Evolutionary conservation across 1,140 invertebrate species (phyloP).

Genomic region (Planococcus citri): DNA sequence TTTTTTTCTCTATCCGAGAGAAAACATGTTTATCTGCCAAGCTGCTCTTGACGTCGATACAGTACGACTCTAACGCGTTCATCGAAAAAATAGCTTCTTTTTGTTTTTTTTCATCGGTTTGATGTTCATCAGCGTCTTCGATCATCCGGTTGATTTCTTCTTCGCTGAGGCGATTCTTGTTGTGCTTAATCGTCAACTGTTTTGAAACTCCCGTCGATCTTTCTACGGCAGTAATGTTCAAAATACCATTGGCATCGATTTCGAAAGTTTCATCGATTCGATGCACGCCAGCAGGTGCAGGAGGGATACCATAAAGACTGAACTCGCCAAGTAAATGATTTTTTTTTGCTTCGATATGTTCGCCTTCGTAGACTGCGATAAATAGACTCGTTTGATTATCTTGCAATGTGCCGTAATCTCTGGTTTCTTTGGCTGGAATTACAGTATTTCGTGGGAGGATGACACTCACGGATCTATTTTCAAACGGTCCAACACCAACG

Average conservation of each 20-base stretch:
- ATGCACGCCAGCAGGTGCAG: conserved; percentile 85
- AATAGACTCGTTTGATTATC: conserved; percentile 92
- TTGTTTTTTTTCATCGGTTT: conserved; percentile 79
- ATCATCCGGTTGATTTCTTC: conserved; percentile 98
- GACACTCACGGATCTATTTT: too few relatives aligned
- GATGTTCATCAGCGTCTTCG: conserved; percentile 89
- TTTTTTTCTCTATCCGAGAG: conserved; percentile 91
- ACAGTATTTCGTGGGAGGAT: conserved; percentile 92
- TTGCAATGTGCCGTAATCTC: conserved; percentile 91
- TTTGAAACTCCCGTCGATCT: conserved; percentile 91
- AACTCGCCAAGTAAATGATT: conserved; percentile 89
- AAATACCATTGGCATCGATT: conserved; percentile 77
- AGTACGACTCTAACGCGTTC: conserved; percentile 87
- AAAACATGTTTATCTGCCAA: conserved; percentile 76
- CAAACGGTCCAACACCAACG: conserved; percentile 91
- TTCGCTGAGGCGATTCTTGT: conserved; percentile 89
- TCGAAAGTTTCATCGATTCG: conserved; percentile 88
- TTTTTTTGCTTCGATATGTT: conserved; percentile 82
- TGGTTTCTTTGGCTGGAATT: conserved; percentile 90
- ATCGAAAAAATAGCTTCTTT: conserved; percentile 75
- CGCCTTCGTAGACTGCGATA: conserved; percentile 79
- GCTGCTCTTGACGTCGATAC: conserved; percentile 93
- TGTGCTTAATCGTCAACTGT: conserved; percentile 96
- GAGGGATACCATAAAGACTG: conserved; percentile 82
- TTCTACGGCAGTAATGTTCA: conserved; percentile 78